phyloP scores from a whole-genome alignment of 2,113 vertebrate species.

The Mugil cephalus region DNA sequence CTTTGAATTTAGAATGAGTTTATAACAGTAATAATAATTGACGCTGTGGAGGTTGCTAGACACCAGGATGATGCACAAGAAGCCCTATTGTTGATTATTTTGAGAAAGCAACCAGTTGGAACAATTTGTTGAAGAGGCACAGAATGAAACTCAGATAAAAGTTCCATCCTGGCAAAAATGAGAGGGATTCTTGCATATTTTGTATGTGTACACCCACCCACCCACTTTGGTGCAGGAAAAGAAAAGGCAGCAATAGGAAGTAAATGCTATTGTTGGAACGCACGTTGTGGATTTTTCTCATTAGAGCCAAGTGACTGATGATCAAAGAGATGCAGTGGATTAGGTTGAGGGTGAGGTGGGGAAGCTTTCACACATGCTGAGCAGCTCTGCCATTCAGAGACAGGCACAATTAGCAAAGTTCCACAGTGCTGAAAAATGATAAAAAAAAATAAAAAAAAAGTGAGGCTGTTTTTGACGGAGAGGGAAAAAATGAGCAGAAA shows the following conservation, averaged over 20 bases:
- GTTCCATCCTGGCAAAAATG: neutral
- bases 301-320: constrained; percentile 24
- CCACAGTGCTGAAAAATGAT: neutral
- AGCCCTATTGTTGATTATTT: no score
- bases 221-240: neutral
- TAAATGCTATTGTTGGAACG: constrained; percentile 3
- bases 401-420: neutral
- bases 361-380: constrained; percentile 10
- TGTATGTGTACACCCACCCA: no score
- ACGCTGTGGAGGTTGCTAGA: no score
- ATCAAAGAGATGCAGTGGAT: constrained; percentile 27
- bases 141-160: neutral
- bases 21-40: no score
- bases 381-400: neutral
- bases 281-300: constrained; percentile 1
- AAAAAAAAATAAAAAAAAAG: neutral
- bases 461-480: neutral
- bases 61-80: no score
- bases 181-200: neutral
- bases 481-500: neutral
- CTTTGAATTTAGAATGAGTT: no score
- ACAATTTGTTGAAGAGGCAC: neutral
- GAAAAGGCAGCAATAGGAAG: neutral
- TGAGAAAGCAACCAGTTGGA: no score
- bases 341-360: constrained; percentile 8